Evolutionary conservation across 2,797 vertebrate genomes (phyloP).

Genomic region (Alfaro cultratus): DNA sequence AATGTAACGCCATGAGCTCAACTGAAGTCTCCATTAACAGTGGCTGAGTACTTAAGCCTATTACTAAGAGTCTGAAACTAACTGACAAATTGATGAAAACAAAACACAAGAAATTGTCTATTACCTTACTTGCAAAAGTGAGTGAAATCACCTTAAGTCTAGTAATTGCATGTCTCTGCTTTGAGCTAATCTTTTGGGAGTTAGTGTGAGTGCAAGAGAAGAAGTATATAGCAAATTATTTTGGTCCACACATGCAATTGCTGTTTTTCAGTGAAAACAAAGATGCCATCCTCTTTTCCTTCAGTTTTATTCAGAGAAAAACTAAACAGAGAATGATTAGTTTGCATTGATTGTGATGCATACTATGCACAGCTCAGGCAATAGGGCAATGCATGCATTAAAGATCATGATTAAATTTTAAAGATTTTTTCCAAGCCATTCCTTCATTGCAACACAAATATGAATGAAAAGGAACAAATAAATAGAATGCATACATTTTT

Average conservation of each 20-base stretch:
- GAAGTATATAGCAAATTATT: background rate
- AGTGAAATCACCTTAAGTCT: background rate
- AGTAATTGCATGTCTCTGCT: background rate
- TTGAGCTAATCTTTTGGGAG: background rate
- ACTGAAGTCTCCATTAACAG: slow-evolving; percentile 41
- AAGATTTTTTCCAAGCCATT: background rate
- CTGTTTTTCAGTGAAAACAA: background rate
- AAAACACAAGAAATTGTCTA: slow-evolving; percentile 14
- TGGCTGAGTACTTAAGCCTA: slow-evolving; percentile 22
- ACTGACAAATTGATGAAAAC: slow-evolving; percentile 34
- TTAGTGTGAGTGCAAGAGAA: background rate
- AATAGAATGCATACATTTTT: background rate
- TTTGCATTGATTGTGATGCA: background rate
- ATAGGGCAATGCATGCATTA: background rate
- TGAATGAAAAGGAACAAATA: background rate
- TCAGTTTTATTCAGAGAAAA: background rate
- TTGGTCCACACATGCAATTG: background rate
- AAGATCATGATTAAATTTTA: background rate
- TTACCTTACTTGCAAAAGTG: background rate
- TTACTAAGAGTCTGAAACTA: slow-evolving; percentile 32
- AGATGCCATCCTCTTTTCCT: background rate
- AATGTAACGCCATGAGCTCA: slow-evolving; percentile 47
- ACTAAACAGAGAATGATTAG: background rate
- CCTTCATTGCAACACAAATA: background rate
- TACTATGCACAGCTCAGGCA: background rate